These are phyloP conservation scores for Platygyra sinensis DNA, from an alignment of 64 coral and sea anemone genomes.

Conservation along the genomic window DNA sequence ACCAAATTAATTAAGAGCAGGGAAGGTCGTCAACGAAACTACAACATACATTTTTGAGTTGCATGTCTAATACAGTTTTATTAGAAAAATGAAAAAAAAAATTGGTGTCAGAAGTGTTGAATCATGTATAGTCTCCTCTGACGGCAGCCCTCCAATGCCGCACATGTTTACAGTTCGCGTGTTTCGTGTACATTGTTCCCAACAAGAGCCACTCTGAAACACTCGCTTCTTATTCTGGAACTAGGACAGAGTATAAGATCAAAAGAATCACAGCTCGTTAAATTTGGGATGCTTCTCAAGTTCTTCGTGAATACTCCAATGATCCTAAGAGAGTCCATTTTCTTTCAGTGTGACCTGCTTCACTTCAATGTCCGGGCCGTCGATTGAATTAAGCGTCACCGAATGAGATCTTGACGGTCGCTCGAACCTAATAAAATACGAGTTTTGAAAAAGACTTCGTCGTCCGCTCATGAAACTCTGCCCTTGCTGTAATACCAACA, in stretches of 20 bases:
- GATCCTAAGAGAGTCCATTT: constrained; percentile 57
- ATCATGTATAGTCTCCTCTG: not conserved
- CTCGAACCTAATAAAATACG: not conserved
- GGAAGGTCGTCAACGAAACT: too few species aligned
- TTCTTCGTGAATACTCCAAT: constrained; percentile 37
- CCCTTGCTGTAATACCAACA: constrained; percentile 36
- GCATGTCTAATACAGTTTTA: too few species aligned
- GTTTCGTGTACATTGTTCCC: constrained; percentile 67
- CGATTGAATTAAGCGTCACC: constrained; percentile 13
- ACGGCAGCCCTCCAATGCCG: constrained; percentile 64
- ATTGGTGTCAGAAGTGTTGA: not conserved
- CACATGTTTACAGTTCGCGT: constrained; percentile 27
- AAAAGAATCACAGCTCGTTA: constrained; percentile 36
- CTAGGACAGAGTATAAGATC: constrained; percentile 74
- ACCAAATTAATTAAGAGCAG: too few species aligned
- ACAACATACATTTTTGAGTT: too few species aligned
- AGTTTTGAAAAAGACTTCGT: not conserved
- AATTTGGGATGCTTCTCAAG: not conserved
- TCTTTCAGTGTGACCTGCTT: constrained; percentile 42
- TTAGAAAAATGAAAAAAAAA: too few species aligned
- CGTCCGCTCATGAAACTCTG: constrained; percentile 48
- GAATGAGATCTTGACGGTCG: not conserved
- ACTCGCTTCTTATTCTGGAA: not conserved
- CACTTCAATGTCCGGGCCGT: constrained; percentile 28
- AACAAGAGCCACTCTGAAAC: constrained; percentile 59